Conservation (phyloP, 2,888 invertebrate genomes). For the Eilema depressum region DNA sequence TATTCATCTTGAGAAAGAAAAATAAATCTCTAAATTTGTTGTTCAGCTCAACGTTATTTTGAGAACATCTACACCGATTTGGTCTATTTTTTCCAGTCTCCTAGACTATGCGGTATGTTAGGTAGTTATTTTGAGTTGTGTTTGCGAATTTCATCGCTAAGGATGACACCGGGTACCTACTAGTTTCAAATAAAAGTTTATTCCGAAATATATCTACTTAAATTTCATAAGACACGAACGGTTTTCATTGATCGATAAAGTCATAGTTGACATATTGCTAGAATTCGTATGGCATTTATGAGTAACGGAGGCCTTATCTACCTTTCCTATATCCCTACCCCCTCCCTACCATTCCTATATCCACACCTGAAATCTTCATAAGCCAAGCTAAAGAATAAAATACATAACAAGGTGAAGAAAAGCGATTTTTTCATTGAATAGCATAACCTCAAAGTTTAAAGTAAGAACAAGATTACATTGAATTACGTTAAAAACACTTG, state of each 20-base stretch:
- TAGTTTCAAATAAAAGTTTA: no score
- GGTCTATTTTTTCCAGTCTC: not conserved
- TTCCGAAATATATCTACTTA: no score
- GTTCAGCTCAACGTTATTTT: not conserved
- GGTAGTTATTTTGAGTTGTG: no score
- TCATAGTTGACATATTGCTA: not conserved
- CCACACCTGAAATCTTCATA: no score
- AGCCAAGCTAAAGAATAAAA: no score
- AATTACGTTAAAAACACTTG: not conserved
- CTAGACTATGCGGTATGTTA: not conserved
- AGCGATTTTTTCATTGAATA: not conserved
- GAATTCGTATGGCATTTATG: not conserved
- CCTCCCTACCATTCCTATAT: no score
- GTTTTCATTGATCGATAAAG: not conserved
- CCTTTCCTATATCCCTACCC: not conserved
- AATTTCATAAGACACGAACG: not conserved
- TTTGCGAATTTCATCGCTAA: no score
- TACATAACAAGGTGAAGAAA: no score
- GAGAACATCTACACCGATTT: not conserved
- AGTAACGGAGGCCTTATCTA: not conserved
- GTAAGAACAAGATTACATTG: not conserved
- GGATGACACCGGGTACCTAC: no score
- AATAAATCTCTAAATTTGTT: not conserved
- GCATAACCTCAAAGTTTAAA: not conserved
- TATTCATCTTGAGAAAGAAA: not conserved